A percentile compares a stretch with the other conserved stretches of the same genome.
These are phyloP conservation scores for Amorpha juglandis DNA, from an alignment of 2,888 invertebrate genomes.

Conservation along the genomic window DNA sequence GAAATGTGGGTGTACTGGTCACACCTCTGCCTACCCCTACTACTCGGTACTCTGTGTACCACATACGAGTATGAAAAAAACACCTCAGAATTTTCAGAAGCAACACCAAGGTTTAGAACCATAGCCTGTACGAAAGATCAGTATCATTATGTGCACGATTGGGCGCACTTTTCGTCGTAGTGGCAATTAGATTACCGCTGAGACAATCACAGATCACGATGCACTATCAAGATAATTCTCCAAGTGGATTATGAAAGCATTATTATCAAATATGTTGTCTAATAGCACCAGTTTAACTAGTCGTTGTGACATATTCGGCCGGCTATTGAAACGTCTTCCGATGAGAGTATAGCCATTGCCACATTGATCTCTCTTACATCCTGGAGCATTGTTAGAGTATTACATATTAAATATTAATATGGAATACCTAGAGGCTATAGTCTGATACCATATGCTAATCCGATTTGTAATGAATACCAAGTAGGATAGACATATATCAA, in stretches of 20 bases:
- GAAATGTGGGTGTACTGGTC: no score
- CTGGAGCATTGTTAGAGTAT: constrained; percentile 15
- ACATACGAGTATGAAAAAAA: no score
- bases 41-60: no score
- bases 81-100: no score
- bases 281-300: constrained; percentile 38
- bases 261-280: constrained; percentile 56
- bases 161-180: constrained; percentile 48
- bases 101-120: neutral
- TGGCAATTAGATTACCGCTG: constrained; percentile 54
- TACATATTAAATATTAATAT: neutral
- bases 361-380: neutral
- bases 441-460: constrained; percentile 4
- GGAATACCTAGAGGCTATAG: neutral
- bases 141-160: constrained; percentile 40
- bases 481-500: neutral
- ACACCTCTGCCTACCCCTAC: no score
- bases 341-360: neutral
- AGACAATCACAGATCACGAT: constrained; percentile 54
- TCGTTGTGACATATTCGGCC: constrained; percentile 15
- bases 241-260: constrained; percentile 58
- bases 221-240: constrained; percentile 42
- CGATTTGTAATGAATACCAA: neutral
- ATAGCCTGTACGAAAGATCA: neutral
- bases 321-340: constrained; percentile 1